phyloP scores from a whole-genome alignment of 2,113 vertebrate species.

The Oenanthe oenanthe region DNA sequence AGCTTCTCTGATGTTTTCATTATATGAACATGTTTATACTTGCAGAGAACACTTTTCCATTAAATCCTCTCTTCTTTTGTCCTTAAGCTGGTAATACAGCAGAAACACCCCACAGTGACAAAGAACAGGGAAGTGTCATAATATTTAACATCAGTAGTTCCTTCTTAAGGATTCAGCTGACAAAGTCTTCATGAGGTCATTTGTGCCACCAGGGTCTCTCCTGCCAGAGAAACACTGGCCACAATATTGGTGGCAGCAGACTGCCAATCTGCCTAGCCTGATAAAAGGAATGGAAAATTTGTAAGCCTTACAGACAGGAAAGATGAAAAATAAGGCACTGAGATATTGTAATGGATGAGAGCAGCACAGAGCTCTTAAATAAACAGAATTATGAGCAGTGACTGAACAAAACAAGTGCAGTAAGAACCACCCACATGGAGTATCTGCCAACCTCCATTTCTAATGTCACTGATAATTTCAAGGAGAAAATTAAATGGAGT shows the following conservation, averaged over 20 bases:
- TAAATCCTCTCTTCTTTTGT: not conserved
- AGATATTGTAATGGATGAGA: not conserved
- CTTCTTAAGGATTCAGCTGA: not conserved
- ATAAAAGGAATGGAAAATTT: not conserved
- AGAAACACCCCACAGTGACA: not conserved
- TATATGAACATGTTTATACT: not conserved
- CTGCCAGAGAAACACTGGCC: not conserved
- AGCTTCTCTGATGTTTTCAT: not conserved
- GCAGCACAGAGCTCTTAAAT: not conserved
- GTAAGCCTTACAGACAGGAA: not conserved
- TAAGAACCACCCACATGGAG: constrained; percentile 31
- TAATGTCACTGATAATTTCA: constrained; percentile 56
- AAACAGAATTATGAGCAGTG: constrained; percentile 4
- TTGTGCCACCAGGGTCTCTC: not conserved
- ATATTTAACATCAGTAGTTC: not conserved
- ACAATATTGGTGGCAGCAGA: not conserved
- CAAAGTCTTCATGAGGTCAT: not conserved
- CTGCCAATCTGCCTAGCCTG: not conserved
- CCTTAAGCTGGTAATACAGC: not conserved
- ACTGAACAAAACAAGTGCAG: constrained; percentile 29
- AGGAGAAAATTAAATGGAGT: constrained; percentile 59
- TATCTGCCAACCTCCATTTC: constrained; percentile 47
- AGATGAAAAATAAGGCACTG: not conserved
- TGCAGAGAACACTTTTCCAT: not conserved
- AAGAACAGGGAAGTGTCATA: not conserved